phyloP scores from a whole-genome alignment of 1,140 invertebrate species.

The Lucilia sericata region DNA sequence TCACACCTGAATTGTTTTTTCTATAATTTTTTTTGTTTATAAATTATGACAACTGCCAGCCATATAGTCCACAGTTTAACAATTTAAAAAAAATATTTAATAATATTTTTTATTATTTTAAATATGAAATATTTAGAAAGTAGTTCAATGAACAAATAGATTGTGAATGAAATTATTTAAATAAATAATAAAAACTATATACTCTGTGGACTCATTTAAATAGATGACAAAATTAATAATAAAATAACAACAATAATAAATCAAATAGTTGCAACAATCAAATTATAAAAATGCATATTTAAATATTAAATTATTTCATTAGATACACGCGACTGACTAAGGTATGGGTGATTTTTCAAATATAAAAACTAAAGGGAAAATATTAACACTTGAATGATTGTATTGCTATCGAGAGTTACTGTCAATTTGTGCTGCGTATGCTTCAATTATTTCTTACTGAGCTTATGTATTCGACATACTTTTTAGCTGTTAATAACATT shows the following conservation, averaged over 20 bases:
- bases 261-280: conserved; percentile 3
- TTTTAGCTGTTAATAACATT: too few relatives aligned
- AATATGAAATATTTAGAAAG: not conserved
- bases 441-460: too few relatives aligned
- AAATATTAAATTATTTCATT: not conserved
- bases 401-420: too few relatives aligned
- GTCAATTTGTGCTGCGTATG: not conserved
- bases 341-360: not conserved
- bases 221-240: not conserved
- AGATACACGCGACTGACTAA: conserved; percentile 9
- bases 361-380: not conserved
- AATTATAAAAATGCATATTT: not conserved
- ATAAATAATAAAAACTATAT: not conserved
- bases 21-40: not conserved
- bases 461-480: too few relatives aligned
- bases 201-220: not conserved
- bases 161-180: not conserved
- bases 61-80: not conserved
- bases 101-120: not conserved
- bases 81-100: not conserved
- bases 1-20: conserved; percentile 9
- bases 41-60: not conserved
- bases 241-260: not conserved
- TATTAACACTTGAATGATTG: not conserved
- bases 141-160: not conserved